These are phyloP conservation scores for Hydriomena furcata DNA, from an alignment of 2,888 invertebrate genomes.

Conservation along the genomic window DNA sequence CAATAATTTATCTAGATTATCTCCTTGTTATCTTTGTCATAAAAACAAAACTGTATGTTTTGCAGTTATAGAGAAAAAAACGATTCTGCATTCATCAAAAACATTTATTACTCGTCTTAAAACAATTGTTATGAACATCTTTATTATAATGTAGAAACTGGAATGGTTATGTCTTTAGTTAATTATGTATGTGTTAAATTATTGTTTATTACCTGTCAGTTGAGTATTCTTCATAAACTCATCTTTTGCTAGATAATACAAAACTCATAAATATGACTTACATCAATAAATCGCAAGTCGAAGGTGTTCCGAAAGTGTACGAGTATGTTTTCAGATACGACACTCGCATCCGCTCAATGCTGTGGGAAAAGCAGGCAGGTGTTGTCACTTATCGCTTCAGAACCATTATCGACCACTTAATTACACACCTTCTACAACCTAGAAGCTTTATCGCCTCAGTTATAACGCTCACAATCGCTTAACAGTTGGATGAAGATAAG, in stretches of 20 bases:
- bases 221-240: neutral
- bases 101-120: too few relatives aligned
- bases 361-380: conserved; percentile 81
- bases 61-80: too few relatives aligned
- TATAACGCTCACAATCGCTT: conserved; percentile 9
- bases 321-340: conserved; percentile 70
- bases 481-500: conserved; percentile 24
- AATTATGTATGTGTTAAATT: too few relatives aligned
- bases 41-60: too few relatives aligned
- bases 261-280: neutral
- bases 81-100: too few relatives aligned
- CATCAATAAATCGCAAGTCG: conserved; percentile 35
- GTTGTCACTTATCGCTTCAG: conserved; percentile 66
- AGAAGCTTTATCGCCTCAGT: neutral
- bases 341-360: conserved; percentile 72
- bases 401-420: conserved; percentile 51
- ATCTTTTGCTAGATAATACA: neutral
- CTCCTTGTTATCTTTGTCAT: too few relatives aligned
- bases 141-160: too few relatives aligned
- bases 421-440: conserved; percentile 30
- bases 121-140: too few relatives aligned
- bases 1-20: too few relatives aligned
- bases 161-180: too few relatives aligned
- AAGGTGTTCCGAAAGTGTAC: conserved; percentile 54
- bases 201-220: too few relatives aligned